These are phyloP conservation scores for Epinephelus fuscoguttatus DNA, from an alignment of 2,113 vertebrate genomes.

Conservation along the genomic window DNA sequence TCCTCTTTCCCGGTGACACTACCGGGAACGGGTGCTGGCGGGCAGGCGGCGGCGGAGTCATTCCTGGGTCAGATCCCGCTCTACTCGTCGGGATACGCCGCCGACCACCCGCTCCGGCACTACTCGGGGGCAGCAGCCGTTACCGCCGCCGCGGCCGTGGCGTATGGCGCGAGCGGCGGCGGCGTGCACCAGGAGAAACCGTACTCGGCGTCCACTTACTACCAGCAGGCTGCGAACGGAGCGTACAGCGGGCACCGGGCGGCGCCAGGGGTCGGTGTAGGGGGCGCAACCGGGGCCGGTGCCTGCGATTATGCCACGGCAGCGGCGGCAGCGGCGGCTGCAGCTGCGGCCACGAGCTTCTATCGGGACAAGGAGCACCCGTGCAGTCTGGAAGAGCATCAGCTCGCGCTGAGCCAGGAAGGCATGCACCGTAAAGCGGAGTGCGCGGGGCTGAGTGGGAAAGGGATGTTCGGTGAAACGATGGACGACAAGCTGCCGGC, in stretches of 20 bases:
- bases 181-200: slow-evolving; percentile 74
- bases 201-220: slow-evolving; percentile 87
- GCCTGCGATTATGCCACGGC: slow-evolving; percentile 92
- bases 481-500: slow-evolving; percentile 93
- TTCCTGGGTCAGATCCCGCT: slow-evolving; percentile 98
- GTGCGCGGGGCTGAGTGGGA: slow-evolving; percentile 89
- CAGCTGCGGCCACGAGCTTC: slow-evolving; percentile 83
- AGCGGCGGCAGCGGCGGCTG: slow-evolving; percentile 74
- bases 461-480: slow-evolving; percentile 89
- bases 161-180: slow-evolving; percentile 81
- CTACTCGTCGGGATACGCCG: slow-evolving; percentile 95
- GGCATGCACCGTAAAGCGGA: slow-evolving; percentile 89
- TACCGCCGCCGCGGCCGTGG: slow-evolving; percentile 84
- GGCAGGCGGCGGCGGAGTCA: slow-evolving; percentile 91
- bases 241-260: slow-evolving; percentile 87
- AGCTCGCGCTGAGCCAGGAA: slow-evolving; percentile 87
- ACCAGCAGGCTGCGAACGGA: slow-evolving; percentile 90
- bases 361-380: slow-evolving; percentile 93
- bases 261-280: slow-evolving; percentile 69
- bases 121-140: slow-evolving; percentile 87
- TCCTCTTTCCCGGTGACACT: slow-evolving; percentile 97
- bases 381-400: slow-evolving; percentile 88
- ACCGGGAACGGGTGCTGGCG: slow-evolving; percentile 92
- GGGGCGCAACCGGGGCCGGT: slow-evolving; percentile 75
- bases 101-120: slow-evolving; percentile 94